Base-by-base conservation (phyloP, 2,888 invertebrate species). In the Stenoptilia bipunctidactyla region DNA sequence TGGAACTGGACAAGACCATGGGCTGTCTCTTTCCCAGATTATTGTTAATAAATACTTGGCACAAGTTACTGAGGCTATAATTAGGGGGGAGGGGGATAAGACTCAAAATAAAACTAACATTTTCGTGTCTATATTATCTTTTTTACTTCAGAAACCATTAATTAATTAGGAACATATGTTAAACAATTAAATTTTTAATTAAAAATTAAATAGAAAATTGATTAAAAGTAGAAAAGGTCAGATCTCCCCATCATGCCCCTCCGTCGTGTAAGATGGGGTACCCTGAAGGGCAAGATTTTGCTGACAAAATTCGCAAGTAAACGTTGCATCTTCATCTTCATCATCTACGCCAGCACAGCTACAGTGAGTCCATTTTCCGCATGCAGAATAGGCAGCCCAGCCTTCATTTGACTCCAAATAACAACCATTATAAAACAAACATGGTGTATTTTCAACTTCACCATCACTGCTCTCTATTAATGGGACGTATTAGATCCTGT, bases 401-500 rank as follows among this genome's bases (percentile, higher is more conserved):
- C 44, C 43, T 45, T 45, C 45, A 47, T 41, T 45, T 25, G 49
- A 49, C 43, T 33, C 45, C 38, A 42, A 49, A 46, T 43, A 47
- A 13, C 39, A 36, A 36, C 40, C 47, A 30, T 39, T 13, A 40
- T 43, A 45, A 42, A 40, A 43, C 39, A 42, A 12, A 13, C 34
- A 34, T 13, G 34, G 34, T 34, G 42, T 35, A 37, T 45, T 38
- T 41, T 38, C 38, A 33, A 43, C 45, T 41, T 41, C 43, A 38
- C 41, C 36, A 41, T 39, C 40, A 40, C 44, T 44, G 42, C 42
- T 35, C 42, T 13, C 45, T 42, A 40, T 44, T 45, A 40, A 40
- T 43, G 43, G 39, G 15, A 43, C 27, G 42, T 20, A 20, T 20
- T 20, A 20, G 20, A 20, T 20, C 20, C 20, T 20, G 3, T 20